Percentiles rank a stretch among this genome's conserved stretches.
Evolutionary conservation across 2,113 vertebrate species (phyloP).

Genomic region (Semicossyphus pulcher): DNA sequence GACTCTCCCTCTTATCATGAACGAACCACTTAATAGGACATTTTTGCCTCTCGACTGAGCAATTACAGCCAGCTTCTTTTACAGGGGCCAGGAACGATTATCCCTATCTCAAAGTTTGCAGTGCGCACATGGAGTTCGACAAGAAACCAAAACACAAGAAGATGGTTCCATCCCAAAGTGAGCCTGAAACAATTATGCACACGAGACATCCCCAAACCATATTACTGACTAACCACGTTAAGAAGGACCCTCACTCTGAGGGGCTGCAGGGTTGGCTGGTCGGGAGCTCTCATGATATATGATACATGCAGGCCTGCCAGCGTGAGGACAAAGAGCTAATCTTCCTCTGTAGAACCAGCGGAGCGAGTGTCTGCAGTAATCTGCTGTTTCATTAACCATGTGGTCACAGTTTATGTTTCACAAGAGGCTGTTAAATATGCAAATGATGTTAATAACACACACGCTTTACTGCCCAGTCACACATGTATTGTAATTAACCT

Average conservation of each 20-base stretch:
- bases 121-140: neutral
- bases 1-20: neutral
- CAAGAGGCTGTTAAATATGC: no score
- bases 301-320: neutral
- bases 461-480: no score
- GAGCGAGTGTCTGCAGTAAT: neutral
- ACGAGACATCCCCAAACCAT: neutral
- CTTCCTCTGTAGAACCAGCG: neutral
- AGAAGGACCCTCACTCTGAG: neutral
- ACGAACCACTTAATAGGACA: conserved; percentile 18
- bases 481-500: no score
- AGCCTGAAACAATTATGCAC: neutral
- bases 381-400: neutral
- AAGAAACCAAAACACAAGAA: neutral
- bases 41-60: neutral
- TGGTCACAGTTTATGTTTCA: no score
- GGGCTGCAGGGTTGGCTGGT: neutral
- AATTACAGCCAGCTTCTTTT: conserved; percentile 8
- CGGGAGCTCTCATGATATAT: neutral
- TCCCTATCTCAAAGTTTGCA: neutral
- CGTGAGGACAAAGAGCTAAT: neutral
- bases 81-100: neutral
- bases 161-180: neutral
- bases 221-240: neutral
- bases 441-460: no score